Percentiles rank a stretch among this genome's conserved stretches.
Evolutionary conservation across 2,888 invertebrate genomes (phyloP).

Genomic region (Cabera pusaria): DNA sequence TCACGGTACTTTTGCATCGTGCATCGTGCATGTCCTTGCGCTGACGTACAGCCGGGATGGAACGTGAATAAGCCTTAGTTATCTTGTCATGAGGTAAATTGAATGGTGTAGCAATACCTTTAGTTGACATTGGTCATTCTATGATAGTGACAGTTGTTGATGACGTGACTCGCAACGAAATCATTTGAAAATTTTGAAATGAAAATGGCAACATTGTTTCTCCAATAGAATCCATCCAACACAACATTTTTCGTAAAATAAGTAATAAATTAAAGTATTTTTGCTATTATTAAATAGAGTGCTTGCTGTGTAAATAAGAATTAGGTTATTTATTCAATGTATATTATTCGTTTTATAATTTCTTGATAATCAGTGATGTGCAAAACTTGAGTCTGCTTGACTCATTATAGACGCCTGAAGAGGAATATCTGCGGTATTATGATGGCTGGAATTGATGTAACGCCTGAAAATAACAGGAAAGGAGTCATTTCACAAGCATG

Average conservation of each 20-base stretch:
- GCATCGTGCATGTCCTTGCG: no score
- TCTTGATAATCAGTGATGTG: slow-evolving; percentile 39
- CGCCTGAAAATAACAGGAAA: slow-evolving; percentile 82
- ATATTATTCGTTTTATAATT: slow-evolving; percentile 10
- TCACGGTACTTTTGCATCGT: no score
- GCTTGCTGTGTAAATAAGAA: slow-evolving; percentile 13
- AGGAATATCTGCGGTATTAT: slow-evolving; percentile 56
- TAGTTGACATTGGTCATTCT: no score
- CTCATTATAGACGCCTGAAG: slow-evolving; percentile 18
- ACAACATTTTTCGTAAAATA: slow-evolving; percentile 12
- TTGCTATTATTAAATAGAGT: neutral
- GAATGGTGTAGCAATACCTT: no score
- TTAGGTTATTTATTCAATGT: slow-evolving; percentile 5
- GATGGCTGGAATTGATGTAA: slow-evolving; percentile 89
- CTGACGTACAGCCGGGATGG: no score
- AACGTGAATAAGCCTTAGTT: no score
- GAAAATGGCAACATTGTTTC: slow-evolving; percentile 25
- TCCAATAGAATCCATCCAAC: slow-evolving; percentile 18
- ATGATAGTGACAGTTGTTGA: slow-evolving; percentile 23
- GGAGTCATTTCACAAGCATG: slow-evolving; percentile 86
- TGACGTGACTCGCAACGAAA: slow-evolving; percentile 27
- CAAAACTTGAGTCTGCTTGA: slow-evolving; percentile 17
- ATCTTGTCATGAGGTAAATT: no score
- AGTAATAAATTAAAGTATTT: slow-evolving; percentile 1
- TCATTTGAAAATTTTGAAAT: slow-evolving; percentile 2